phyloP scores from a whole-genome alignment of 2,888 invertebrate genomes.

The Monopis laevigella region DNA sequence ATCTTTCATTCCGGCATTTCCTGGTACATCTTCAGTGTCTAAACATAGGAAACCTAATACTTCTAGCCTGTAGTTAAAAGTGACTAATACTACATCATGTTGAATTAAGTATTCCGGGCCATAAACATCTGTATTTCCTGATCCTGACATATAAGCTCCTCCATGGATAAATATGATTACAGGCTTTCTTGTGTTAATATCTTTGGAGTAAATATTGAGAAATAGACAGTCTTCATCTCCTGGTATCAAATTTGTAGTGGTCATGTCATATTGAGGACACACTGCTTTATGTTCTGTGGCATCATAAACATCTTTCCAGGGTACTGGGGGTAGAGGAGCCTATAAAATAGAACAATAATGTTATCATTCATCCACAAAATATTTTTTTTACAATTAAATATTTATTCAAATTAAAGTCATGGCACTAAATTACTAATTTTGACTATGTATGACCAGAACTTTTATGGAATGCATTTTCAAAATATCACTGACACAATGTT shows the following conservation, averaged over 20 bases:
- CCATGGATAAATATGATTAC: conserved; percentile 55
- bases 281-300: conserved; percentile 37
- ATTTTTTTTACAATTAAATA: not conserved
- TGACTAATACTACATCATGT: conserved; percentile 45
- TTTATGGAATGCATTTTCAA: no score
- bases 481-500: no score
- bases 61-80: conserved; percentile 48
- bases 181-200: conserved; percentile 26
- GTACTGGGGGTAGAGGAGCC: conserved; percentile 36
- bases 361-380: not conserved
- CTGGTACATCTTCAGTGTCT: conserved; percentile 38
- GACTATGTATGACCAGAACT: no score
- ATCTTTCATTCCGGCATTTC: conserved; percentile 48
- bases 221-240: conserved; percentile 44
- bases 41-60: conserved; percentile 35
- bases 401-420: no score
- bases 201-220: conserved; percentile 37
- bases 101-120: conserved; percentile 44
- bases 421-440: no score
- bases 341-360: conserved; percentile 18
- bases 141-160: conserved; percentile 42
- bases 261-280: conserved; percentile 40
- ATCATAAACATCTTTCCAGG: conserved; percentile 38
- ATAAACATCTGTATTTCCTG: conserved; percentile 33
- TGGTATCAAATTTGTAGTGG: conserved; percentile 22